These are phyloP conservation scores for Poeciliopsis turrubarensis DNA, from an alignment of 2,113 vertebrate genomes.

Conservation along the genomic window DNA sequence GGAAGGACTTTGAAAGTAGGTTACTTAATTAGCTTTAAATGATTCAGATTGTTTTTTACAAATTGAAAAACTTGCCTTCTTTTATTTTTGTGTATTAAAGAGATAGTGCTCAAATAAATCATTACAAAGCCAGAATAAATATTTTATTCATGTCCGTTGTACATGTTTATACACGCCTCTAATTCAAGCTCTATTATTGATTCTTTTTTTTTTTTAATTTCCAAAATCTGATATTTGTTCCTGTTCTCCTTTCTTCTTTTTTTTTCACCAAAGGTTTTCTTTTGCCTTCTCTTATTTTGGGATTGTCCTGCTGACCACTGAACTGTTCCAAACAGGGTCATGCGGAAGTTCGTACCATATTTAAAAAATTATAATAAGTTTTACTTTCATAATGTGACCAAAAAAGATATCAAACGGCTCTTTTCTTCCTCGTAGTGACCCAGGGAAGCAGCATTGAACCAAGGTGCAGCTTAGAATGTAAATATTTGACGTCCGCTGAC, in stretches of 20 bases:
- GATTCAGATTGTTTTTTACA: too few species aligned
- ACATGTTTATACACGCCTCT: neutral
- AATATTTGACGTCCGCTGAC: constrained; percentile 87
- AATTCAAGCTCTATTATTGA: neutral
- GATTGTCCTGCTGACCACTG: constrained; percentile 90
- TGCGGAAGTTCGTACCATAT: constrained; percentile 83
- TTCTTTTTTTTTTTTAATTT: too few species aligned
- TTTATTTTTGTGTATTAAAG: too few species aligned
- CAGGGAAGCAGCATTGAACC: constrained; percentile 82
- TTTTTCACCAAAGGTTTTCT: constrained; percentile 85
- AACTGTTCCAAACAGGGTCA: constrained; percentile 88
- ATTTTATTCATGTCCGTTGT: neutral
- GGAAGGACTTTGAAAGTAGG: too few species aligned
- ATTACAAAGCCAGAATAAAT: neutral
- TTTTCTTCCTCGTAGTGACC: constrained; percentile 71
- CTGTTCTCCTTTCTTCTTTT: constrained; percentile 30
- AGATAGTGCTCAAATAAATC: neutral
- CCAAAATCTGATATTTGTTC: neutral
- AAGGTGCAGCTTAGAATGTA: constrained; percentile 87
- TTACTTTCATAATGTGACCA: neutral
- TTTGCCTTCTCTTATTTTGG: constrained; percentile 92
- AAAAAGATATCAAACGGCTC: neutral
- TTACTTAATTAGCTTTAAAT: too few species aligned
- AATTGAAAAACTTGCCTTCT: too few species aligned
- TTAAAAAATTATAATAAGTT: neutral